These are phyloP conservation scores for Agrochola lota DNA, from an alignment of 2,888 invertebrate genomes.

Conservation along the genomic window DNA sequence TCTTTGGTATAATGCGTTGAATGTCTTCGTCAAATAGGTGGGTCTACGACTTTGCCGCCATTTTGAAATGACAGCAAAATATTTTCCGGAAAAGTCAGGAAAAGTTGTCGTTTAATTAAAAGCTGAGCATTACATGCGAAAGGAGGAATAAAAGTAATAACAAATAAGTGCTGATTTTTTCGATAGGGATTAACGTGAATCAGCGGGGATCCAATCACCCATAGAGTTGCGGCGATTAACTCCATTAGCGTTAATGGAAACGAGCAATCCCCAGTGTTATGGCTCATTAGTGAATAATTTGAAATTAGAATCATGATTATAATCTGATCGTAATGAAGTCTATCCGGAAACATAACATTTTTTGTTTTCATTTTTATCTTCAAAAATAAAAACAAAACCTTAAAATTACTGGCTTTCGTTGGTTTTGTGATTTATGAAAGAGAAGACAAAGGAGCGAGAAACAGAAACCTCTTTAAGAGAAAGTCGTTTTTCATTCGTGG, in stretches of 20 bases:
- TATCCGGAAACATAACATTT: neutral
- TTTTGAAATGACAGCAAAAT: slow-evolving; percentile 22
- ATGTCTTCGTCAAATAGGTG: neutral
- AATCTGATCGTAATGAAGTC: slow-evolving; percentile 43
- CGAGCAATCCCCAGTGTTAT: slow-evolving; percentile 71
- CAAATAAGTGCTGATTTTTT: slow-evolving; percentile 50
- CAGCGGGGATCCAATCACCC: slow-evolving; percentile 72
- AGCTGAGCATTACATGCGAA: slow-evolving; percentile 12
- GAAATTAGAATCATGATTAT: slow-evolving; percentile 59
- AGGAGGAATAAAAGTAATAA: slow-evolving; percentile 25
- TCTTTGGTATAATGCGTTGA: slow-evolving; percentile 11
- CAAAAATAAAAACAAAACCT: neutral
- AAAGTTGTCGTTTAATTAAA: slow-evolving; percentile 4
- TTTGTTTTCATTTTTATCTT: neutral
- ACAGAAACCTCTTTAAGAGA: no score
- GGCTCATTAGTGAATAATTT: slow-evolving; percentile 74
- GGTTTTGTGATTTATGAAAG: neutral
- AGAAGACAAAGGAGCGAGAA: no score
- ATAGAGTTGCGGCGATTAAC: slow-evolving; percentile 74
- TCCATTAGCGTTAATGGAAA: slow-evolving; percentile 79
- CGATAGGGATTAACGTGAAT: slow-evolving; percentile 46
- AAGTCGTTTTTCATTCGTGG: no score
- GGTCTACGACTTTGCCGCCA: slow-evolving; percentile 13
- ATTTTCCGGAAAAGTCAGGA: neutral
- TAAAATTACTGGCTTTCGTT: neutral